Conservation (phyloP, 1,140 invertebrate genomes). For the Drosophila cardini region DNA sequence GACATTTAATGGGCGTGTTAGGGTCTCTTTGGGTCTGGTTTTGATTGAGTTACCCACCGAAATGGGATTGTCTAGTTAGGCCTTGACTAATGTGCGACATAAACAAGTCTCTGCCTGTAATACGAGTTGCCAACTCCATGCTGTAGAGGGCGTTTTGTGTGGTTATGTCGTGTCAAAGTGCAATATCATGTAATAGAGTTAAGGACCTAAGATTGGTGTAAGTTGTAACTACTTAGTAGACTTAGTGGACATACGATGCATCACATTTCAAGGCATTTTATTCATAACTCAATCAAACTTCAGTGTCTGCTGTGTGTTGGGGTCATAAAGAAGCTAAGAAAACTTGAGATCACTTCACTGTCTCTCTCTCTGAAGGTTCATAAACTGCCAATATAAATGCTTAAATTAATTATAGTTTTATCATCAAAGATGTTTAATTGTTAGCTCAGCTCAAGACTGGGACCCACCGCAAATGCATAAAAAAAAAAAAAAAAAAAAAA, state of each 20-base stretch:
- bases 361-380: conserved; percentile 44
- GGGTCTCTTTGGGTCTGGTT: conserved; percentile 21
- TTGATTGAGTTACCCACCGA: conserved; percentile 53
- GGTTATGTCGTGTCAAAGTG: conserved; percentile 42
- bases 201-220: conserved; percentile 10
- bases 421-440: conserved; percentile 57
- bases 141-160: conserved; percentile 34
- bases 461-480: conserved; percentile 58
- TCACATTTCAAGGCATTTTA: conserved; percentile 9
- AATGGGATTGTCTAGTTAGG: conserved; percentile 62
- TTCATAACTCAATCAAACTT: conserved; percentile 73
- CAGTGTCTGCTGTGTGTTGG: neutral
- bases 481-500: conserved; percentile 31
- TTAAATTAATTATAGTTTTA: conserved; percentile 77
- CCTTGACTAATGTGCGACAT: conserved; percentile 64
- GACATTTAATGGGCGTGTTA: conserved; percentile 53
- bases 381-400: conserved; percentile 81
- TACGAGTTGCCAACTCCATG: conserved; percentile 8
- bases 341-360: conserved; percentile 18
- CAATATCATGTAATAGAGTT: conserved; percentile 40
- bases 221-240: conserved; percentile 42
- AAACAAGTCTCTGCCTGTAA: conserved; percentile 15
- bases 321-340: conserved; percentile 46
- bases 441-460: conserved; percentile 9
- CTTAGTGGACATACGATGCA: conserved; percentile 13